Base-by-base conservation (phyloP, 2,888 invertebrate genomes). In the Tinea semifulvella region DNA sequence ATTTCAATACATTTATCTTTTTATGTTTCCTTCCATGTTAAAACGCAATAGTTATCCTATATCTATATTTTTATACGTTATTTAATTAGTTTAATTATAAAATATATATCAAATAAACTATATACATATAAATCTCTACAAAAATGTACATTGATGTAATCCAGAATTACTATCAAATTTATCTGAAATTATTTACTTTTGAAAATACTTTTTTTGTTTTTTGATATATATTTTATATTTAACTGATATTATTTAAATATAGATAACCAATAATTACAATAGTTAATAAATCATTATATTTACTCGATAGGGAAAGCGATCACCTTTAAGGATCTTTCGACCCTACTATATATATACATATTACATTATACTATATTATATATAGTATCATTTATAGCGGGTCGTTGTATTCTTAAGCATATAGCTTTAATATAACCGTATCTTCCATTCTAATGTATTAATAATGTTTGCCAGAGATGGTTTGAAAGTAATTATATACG, bases 371-470 rank as follows among this genome's bases (percentile, higher is more conserved):
- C n/a, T n/a, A n/a, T n/a, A n/a, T n/a, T n/a, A 52, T 52, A 50
- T 51, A 51, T 52, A 39, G 49, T 51, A 49, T 44, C 44, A 35
- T 49, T 46, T 47, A 48, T 51, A n/a, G 31, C 19, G 40, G 26
- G 20, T 75, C 74, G 77, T 67, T 72, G 55, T 70, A 66, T 65
- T 68, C 72, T 65, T 68, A 65, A 65, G 60, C 58, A 65, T 11
- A 72, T 77, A 79, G 79, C 77, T 80, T 79, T 80, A 80, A 79
- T 70, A 73, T 70, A 63, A 56, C 76, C 75, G 70, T 76, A 76
- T 77, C 75, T 76, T 76, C 79, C 75, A 76, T 8, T 63, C 65
- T 62, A 61, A 62, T 58, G 58, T 74, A 71, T 58, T 60, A 56
- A 60, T 45, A 45, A 55, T 61, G 63, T 55, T 55, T 73, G 72